Percentiles rank a stretch among this genome's conserved stretches.
phyloP scores from a whole-genome alignment of 2,113 vertebrate genomes.

The Hydrochoerus hydrochaeris region DNA sequence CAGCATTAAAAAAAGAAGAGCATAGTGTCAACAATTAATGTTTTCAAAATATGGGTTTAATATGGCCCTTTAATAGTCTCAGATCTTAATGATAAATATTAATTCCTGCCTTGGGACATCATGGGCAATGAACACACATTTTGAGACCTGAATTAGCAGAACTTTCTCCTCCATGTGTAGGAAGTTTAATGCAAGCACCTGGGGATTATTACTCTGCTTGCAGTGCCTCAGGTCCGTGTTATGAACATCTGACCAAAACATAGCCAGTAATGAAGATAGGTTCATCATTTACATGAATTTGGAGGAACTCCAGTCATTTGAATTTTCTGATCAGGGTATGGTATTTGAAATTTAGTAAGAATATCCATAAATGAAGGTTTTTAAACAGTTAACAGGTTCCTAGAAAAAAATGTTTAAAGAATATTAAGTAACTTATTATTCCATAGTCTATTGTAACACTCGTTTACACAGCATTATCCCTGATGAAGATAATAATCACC shows the following conservation, averaged over 20 bases:
- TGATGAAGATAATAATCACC: neutral
- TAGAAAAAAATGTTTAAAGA: conserved; percentile 42
- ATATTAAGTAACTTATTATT: neutral
- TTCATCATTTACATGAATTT: neutral
- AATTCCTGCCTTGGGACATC: neutral
- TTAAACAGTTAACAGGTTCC: neutral
- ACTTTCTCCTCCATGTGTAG: neutral
- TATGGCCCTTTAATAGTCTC: neutral
- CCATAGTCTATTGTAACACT: neutral
- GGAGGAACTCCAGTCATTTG: neutral
- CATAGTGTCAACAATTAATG: neutral
- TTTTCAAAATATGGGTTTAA: conserved; percentile 36
- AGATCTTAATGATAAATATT: neutral
- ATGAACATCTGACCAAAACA: neutral
- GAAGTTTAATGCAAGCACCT: neutral
- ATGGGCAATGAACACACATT: neutral
- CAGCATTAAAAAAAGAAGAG: neutral
- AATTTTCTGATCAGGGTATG: neutral
- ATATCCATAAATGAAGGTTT: conserved; percentile 2
- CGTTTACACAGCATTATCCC: neutral
- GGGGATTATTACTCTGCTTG: neutral
- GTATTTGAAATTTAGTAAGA: conserved; percentile 28
- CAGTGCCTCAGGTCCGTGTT: neutral
- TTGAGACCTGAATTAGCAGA: neutral
- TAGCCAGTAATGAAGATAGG: neutral